These are phyloP conservation scores for Cephus cinctus DNA, from an alignment of 1,140 invertebrate genomes.

Conservation along the genomic window DNA sequence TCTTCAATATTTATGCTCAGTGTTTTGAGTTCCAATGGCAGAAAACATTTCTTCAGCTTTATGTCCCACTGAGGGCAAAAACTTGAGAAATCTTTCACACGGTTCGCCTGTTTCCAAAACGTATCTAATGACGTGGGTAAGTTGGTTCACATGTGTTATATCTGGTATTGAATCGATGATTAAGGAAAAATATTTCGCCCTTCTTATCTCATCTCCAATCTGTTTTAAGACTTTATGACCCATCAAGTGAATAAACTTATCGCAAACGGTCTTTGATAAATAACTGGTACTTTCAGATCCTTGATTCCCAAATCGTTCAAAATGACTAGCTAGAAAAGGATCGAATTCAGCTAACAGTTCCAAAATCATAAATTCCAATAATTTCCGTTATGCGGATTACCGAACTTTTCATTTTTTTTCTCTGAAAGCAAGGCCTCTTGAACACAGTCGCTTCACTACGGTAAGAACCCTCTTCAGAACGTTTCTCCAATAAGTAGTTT, in stretches of 20 bases:
- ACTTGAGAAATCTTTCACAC: constrained; percentile 23
- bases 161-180: constrained; percentile 46
- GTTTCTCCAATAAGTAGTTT: constrained; percentile 25
- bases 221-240: constrained; percentile 20
- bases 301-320: constrained; percentile 33
- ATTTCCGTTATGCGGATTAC: constrained; percentile 29
- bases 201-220: constrained; percentile 36
- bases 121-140: constrained; percentile 32
- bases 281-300: constrained; percentile 35
- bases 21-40: constrained; percentile 17
- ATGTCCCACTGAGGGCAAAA: constrained; percentile 22
- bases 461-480: constrained; percentile 28
- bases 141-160: constrained; percentile 39
- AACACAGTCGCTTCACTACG: constrained; percentile 25
- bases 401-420: constrained; percentile 32
- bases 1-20: constrained; percentile 35
- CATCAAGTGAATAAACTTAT: constrained; percentile 41
- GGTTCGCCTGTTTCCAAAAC: constrained; percentile 13
- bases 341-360: constrained; percentile 41
- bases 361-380: constrained; percentile 29
- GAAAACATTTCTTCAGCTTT: constrained; percentile 19
- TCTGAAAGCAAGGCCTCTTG: constrained; percentile 28
- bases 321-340: constrained; percentile 39
- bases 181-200: constrained; percentile 43
- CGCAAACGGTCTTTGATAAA: constrained; percentile 36